Conservation (phyloP, 37 sponge, comb jelly and placozoan species). For the Crambe crambe region DNA sequence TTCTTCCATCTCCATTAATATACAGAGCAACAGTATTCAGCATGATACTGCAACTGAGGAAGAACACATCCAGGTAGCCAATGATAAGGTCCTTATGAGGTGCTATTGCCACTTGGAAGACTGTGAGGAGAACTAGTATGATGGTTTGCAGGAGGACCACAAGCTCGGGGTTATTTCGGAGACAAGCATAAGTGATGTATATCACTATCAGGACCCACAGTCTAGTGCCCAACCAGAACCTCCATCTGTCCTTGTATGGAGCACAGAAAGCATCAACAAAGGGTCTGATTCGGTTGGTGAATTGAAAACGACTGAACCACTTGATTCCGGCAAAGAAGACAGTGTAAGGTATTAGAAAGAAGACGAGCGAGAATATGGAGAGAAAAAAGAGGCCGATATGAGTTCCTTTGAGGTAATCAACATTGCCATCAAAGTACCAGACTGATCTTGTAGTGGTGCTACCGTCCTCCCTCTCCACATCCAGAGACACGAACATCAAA, state of each 20-base stretch:
- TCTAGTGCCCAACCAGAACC: slow-evolving; percentile 36
- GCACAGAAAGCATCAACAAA: slow-evolving; percentile 41
- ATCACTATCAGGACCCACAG: slow-evolving; percentile 16
- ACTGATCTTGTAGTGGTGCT: neutral
- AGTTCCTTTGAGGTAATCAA: neutral
- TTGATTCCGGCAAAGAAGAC: slow-evolving; percentile 5
- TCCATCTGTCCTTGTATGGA: slow-evolving; percentile 44
- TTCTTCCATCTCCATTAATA: neutral
- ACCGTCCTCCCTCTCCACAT: neutral
- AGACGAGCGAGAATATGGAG: neutral
- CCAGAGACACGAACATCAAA: neutral
- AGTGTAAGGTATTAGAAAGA: slow-evolving; percentile 25
- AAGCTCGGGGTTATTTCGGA: neutral
- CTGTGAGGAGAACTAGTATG: neutral
- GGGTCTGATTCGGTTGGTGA: slow-evolving; percentile 27
- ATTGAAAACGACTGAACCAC: neutral
- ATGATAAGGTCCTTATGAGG: slow-evolving; percentile 18
- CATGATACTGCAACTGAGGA: neutral
- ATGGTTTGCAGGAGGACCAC: neutral
- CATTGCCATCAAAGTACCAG: slow-evolving; percentile 25
- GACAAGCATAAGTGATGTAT: neutral
- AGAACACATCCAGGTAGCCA: slow-evolving; percentile 9
- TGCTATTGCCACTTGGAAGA: slow-evolving; percentile 6
- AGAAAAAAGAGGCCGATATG: neutral
- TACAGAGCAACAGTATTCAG: neutral